Conservation (phyloP, 1,140 invertebrate species). For the Galleria mellonella region DNA sequence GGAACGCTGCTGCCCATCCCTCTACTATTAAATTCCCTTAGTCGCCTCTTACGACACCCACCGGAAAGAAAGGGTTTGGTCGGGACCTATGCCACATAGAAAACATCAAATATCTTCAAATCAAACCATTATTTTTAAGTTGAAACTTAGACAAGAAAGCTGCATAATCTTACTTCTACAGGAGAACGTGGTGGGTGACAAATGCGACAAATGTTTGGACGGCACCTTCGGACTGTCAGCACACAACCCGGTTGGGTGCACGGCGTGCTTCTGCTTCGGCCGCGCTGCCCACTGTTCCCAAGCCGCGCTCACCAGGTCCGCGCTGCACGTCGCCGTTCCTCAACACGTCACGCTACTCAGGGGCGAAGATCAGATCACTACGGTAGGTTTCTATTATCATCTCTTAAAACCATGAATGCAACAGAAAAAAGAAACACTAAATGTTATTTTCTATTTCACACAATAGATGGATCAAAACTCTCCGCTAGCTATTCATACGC, state of each 20-base stretch:
- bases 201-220: conserved; percentile 89
- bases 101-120: too few relatives aligned
- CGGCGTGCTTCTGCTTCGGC: conserved; percentile 92
- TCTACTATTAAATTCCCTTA: too few relatives aligned
- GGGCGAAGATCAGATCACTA: conserved; percentile 26
- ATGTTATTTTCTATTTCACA: conserved; percentile 9
- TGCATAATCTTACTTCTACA: conserved; percentile 39
- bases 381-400: conserved; percentile 16
- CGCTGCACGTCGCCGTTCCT: conserved; percentile 78
- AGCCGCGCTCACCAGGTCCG: conserved; percentile 85
- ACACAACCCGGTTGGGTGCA: conserved; percentile 87
- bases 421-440: too few relatives aligned
- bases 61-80: too few relatives aligned
- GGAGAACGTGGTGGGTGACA: conserved; percentile 85
- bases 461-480: conserved; percentile 57
- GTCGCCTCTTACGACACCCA: too few relatives aligned
- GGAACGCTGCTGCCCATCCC: too few relatives aligned
- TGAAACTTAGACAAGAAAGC: too few relatives aligned
- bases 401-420: too few relatives aligned
- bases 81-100: too few relatives aligned
- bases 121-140: too few relatives aligned
- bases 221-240: conserved; percentile 87
- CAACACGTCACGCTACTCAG: conserved; percentile 36
- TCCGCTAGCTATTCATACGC: conserved; percentile 67
- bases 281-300: conserved; percentile 85